Conservation (phyloP, 2,113 vertebrate species). For the Mobula hypostoma region DNA sequence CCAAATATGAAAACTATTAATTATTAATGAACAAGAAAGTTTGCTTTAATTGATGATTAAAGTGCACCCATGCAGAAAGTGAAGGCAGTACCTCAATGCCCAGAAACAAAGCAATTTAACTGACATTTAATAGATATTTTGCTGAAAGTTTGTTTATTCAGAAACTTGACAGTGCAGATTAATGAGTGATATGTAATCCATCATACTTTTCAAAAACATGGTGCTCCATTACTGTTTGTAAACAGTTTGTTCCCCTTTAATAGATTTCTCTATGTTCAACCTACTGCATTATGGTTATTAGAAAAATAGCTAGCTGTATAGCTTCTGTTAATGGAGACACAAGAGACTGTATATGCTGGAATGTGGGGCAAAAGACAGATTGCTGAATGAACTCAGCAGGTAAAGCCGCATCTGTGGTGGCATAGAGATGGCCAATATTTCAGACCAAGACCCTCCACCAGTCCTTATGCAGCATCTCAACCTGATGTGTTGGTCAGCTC, state of each 20-base stretch:
- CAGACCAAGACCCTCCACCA: too few species aligned
- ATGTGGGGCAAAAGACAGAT: too few species aligned
- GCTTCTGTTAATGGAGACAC: neutral
- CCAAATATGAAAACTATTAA: neutral
- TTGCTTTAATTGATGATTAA: conserved; percentile 9
- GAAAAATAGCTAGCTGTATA: neutral
- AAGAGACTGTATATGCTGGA: too few species aligned
- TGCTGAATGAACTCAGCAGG: too few species aligned
- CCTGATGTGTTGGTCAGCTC: too few species aligned
- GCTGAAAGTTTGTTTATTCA: neutral
- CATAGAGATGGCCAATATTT: too few species aligned
- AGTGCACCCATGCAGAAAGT: conserved; percentile 11
- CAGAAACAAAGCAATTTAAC: neutral
- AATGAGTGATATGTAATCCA: neutral
- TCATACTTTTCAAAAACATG: neutral
- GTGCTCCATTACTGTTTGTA: neutral
- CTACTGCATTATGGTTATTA: neutral
- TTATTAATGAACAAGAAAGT: conserved; percentile 14
- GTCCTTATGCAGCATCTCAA: too few species aligned
- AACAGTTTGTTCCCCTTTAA: neutral
- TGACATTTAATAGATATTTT: neutral
- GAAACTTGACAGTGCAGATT: neutral
- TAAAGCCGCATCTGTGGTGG: too few species aligned
- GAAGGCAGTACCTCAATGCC: neutral
- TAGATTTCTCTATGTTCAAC: neutral